Evolutionary conservation across 2,113 vertebrate genomes (phyloP).

Genomic region (Boleophthalmus pectinirostris): DNA sequence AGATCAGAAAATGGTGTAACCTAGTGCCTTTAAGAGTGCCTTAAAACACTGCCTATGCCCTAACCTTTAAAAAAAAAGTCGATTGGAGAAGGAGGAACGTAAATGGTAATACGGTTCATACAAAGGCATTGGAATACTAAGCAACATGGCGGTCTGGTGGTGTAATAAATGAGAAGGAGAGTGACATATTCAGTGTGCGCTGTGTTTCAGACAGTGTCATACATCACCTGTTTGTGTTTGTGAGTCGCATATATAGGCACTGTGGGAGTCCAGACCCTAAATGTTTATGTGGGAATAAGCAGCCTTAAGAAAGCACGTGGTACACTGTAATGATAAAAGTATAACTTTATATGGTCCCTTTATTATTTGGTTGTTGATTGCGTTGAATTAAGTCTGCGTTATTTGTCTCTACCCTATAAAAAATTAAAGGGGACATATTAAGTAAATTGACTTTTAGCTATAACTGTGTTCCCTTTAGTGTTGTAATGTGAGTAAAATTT

Average conservation of each 20-base stretch:
- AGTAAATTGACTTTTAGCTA: too few species aligned
- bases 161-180: constrained; percentile 28
- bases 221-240: constrained; percentile 25
- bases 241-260: background rate
- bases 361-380: too few species aligned
- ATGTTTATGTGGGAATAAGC: background rate
- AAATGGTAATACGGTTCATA: background rate
- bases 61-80: constrained; percentile 7
- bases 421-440: too few species aligned
- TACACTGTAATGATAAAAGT: background rate
- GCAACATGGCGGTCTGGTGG: background rate
- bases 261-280: background rate
- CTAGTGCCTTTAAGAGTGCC: background rate
- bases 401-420: too few species aligned
- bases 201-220: constrained; percentile 24
- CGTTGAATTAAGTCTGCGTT: too few species aligned
- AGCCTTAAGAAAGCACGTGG: background rate
- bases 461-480: too few species aligned
- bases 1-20: too few species aligned
- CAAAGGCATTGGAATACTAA: background rate
- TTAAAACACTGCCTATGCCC: background rate
- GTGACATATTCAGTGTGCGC: constrained; percentile 28
- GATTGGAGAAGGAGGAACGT: background rate
- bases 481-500: too few species aligned
- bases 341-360: too few species aligned